Evolutionary conservation across 2,797 vertebrate species (phyloP), one percentile per base, ranked within the genome.

Genomic region (Linurgus olivaceus): DNA sequence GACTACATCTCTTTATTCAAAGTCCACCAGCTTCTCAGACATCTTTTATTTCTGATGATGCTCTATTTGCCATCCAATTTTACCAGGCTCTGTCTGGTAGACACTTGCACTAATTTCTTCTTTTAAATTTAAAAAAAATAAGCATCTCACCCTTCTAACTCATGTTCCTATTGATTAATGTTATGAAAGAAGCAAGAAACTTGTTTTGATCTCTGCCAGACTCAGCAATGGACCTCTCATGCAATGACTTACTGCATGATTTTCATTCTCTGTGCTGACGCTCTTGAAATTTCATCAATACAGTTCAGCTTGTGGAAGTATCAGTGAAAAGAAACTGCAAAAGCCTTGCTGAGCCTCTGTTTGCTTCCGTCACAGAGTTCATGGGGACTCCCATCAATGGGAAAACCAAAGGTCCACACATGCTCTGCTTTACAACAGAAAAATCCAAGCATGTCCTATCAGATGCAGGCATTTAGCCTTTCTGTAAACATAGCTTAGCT

Each of bases 251-350:
- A 35, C 33, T 52, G 6, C 10, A 62, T 45, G 28, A 44, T 78
- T 88, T 91, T 70, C 33, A 52, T 72, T 95, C 47, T 89, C 33
- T 76, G 24, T 28, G 24, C 25, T 80, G 48, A 87, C 37, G 33
- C 52, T 25, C 45, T 59, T 87, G 59, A 87, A 92, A 89, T 86
- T 62, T 66, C n/a, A 66, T 85, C 74, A 76, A 23, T 52, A 79
- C 15, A 66, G 23, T 52, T 85, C 51, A 70, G 21, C 23, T 37
- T 44, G 24, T 55, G 0, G 0, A 62, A 88, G 47, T 72, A 1
- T 20, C 55, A 48, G 45, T 45, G 59, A 82, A 95, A 79, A 87
- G 3, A 51, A 80, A 40, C 21, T 13, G 15, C 50, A 79, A 67
- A 7, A 61, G n/a, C 57, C 38, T 82, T 76, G 18, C 33, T 71